Percentiles rank a stretch among this genome's conserved stretches.
These are phyloP conservation scores for Homarus gammarus DNA, from an alignment of 2,888 invertebrate genomes.

Conservation along the genomic window DNA sequence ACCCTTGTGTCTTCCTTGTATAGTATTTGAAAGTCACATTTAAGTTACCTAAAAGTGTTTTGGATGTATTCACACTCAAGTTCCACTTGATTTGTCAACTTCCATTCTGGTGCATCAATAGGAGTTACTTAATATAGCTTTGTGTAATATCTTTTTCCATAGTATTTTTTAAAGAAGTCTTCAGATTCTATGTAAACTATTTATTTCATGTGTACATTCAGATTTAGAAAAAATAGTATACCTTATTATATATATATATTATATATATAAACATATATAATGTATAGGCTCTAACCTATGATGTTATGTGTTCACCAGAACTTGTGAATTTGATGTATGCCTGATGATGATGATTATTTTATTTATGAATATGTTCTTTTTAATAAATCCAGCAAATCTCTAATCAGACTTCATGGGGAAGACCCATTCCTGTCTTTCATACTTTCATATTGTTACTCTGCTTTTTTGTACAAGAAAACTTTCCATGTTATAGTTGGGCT, in stretches of 20 bases:
- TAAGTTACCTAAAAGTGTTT: conserved; percentile 50
- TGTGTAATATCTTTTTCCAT: conserved; percentile 36
- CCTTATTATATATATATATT: conserved; percentile 6
- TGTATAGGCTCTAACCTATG: not conserved
- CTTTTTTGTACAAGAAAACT: conserved; percentile 7
- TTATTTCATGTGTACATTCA: conserved; percentile 49
- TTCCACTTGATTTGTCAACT: conserved; percentile 44
- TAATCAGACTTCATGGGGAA: conserved; percentile 11
- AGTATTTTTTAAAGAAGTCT: conserved; percentile 44
- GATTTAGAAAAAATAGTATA: conserved; percentile 21
- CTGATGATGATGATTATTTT: not conserved
- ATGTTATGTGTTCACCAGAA: conserved; percentile 3
- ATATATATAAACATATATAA: conserved; percentile 31
- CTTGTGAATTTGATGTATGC: conserved; percentile 19
- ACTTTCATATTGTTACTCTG: conserved; percentile 9
- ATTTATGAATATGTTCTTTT: not conserved
- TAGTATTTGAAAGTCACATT: conserved; percentile 42
- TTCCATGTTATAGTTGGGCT: conserved; percentile 4
- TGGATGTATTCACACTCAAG: conserved; percentile 40
- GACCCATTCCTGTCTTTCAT: conserved; percentile 28
- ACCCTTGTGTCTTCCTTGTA: conserved; percentile 69
- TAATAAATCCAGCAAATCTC: conserved; percentile 17
- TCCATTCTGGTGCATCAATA: conserved; percentile 53
- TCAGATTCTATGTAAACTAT: conserved; percentile 48
- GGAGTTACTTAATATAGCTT: conserved; percentile 51